These are phyloP conservation scores for Selene dorsalis DNA, from an alignment of 2,797 vertebrate species.

Conservation along the genomic window DNA sequence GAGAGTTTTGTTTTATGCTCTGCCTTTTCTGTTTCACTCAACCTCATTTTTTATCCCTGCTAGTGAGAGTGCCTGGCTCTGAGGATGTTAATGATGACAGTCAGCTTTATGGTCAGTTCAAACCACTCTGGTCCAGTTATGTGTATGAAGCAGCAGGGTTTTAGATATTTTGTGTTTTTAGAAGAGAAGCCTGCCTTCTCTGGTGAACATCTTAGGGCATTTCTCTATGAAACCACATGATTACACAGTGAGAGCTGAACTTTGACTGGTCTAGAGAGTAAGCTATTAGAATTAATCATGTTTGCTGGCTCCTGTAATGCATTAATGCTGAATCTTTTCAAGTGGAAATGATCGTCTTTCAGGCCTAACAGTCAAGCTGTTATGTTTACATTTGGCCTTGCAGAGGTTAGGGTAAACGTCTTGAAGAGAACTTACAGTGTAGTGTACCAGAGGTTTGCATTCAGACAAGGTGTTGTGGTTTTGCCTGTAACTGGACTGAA, in stretches of 20 bases:
- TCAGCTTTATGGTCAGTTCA: slow-evolving; percentile 37
- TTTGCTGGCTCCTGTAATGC: slow-evolving; percentile 39
- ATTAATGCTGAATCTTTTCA: slow-evolving; percentile 36
- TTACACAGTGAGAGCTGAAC: slow-evolving; percentile 30
- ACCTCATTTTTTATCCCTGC: slow-evolving; percentile 36
- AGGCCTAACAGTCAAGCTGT: slow-evolving; percentile 10
- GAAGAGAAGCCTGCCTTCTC: slow-evolving; percentile 18
- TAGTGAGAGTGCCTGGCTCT: slow-evolving; percentile 19
- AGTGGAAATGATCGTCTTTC: slow-evolving; percentile 34
- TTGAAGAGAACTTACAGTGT: slow-evolving; percentile 21
- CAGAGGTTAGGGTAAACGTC: slow-evolving; percentile 17
- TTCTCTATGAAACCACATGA: slow-evolving; percentile 22
- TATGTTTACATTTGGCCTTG: slow-evolving; percentile 32
- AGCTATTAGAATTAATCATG: slow-evolving; percentile 44
- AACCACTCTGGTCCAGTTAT: slow-evolving; percentile 16
- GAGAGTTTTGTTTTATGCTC: slow-evolving; percentile 50
- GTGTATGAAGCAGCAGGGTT: slow-evolving; percentile 22
- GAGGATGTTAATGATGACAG: slow-evolving; percentile 49
- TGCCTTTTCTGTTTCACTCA: slow-evolving; percentile 40
- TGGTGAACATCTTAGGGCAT: slow-evolving; percentile 7
- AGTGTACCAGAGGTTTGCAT: slow-evolving; percentile 36
- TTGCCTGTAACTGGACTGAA: slow-evolving; percentile 31
- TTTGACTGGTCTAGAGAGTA: slow-evolving; percentile 21
- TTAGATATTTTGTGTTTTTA: slow-evolving; percentile 37
- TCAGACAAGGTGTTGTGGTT: slow-evolving; percentile 20